A percentile compares a stretch with the other conserved stretches of the same genome.
Conservation (phyloP, 1,140 invertebrate species). For the Drosophila pruinosa region DNA sequence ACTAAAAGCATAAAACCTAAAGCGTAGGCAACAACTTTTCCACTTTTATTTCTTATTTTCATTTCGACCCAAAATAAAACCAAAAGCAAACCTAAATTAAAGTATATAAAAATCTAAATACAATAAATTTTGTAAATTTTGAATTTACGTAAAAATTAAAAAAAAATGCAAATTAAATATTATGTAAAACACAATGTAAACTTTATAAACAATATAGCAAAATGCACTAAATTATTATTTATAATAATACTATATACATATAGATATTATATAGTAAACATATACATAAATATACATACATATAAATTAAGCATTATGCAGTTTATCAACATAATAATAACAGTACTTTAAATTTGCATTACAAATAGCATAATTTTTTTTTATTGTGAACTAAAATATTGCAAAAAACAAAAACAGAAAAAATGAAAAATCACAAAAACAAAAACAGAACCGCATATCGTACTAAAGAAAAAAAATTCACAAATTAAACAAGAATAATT, state of each 20-base stretch:
- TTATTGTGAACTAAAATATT: conserved; percentile 50
- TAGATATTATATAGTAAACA: conserved; percentile 25
- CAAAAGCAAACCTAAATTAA: conserved; percentile 19
- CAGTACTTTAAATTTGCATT: conserved; percentile 50
- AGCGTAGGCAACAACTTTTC: conserved; percentile 23
- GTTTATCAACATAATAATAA: conserved; percentile 40
- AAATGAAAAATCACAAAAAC: conserved; percentile 7
- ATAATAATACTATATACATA: conserved; percentile 30
- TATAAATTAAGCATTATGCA: conserved; percentile 35
- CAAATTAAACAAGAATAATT: conserved; percentile 29
- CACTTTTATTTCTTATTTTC: conserved; percentile 24
- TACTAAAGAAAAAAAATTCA: conserved; percentile 52
- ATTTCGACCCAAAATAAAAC: conserved; percentile 11
- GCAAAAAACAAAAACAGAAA: conserved; percentile 22
- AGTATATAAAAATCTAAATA: conserved; percentile 43
- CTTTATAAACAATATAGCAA: conserved; percentile 50
- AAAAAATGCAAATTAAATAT: conserved; percentile 39
- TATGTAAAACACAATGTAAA: conserved; percentile 48
- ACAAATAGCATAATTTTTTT: conserved; percentile 60
- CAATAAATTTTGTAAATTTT: conserved; percentile 78
- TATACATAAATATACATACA: conserved; percentile 20
- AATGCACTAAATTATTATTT: conserved; percentile 57
- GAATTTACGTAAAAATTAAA: conserved; percentile 65
- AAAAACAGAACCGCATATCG: conserved; percentile 43
- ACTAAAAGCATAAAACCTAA: conserved; percentile 7